Evolutionary conservation across 2,113 vertebrate genomes (phyloP).

Genomic region (Ptilorrhoa leucosticta): DNA sequence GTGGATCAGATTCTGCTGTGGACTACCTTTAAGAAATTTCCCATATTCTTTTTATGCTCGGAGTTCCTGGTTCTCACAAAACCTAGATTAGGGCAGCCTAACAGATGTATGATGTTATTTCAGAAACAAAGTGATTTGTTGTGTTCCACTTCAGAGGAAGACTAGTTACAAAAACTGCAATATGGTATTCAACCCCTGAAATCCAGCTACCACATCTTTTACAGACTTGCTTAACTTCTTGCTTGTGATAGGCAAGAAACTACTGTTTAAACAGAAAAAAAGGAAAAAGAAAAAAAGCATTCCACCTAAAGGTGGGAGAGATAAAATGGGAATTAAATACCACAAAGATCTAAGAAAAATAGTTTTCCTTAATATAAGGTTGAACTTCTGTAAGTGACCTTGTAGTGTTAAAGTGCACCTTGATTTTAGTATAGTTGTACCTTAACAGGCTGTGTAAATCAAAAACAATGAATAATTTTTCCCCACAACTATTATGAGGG

Average conservation of each 20-base stretch:
- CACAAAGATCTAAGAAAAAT: neutral
- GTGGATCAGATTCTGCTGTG: neutral
- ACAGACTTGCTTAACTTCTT: neutral
- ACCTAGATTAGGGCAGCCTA: neutral
- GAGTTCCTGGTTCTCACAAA: neutral
- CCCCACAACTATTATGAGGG: neutral
- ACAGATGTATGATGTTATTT: neutral
- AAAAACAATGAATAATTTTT: neutral
- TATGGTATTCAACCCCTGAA: neutral
- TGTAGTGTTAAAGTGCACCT: neutral
- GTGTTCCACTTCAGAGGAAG: neutral
- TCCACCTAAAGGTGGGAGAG: neutral
- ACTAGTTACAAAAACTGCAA: neutral
- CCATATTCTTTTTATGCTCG: neutral
- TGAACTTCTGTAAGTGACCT: neutral
- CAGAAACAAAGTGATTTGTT: neutral
- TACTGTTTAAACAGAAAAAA: neutral
- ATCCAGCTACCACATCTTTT: conserved; percentile 17
- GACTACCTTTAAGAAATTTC: neutral
- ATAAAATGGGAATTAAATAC: neutral
- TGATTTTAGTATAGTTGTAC: neutral
- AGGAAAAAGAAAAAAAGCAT: neutral
- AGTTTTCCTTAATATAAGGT: neutral
- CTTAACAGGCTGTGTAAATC: neutral
- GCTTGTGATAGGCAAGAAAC: conserved; percentile 2